Conservation (phyloP, 2,888 invertebrate genomes). For the Calliscelio sp. region DNA sequence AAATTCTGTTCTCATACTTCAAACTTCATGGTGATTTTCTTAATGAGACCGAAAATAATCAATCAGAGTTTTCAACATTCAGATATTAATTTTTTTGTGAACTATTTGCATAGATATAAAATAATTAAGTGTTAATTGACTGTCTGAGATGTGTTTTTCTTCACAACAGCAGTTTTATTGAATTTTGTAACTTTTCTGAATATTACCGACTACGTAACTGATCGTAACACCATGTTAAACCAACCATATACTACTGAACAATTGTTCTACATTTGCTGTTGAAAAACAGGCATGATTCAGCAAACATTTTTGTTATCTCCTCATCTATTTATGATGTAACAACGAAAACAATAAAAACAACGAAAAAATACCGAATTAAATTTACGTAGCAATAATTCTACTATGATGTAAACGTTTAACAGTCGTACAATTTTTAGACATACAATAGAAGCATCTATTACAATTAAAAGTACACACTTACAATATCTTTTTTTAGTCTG, state of each 20-base stretch:
- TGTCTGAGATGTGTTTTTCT: too few species aligned
- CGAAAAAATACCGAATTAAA: slow-evolving; percentile 15
- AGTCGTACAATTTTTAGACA: neutral
- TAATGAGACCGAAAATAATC: too few species aligned
- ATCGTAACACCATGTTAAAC: slow-evolving; percentile 40
- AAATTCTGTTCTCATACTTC: too few species aligned
- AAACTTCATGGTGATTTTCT: too few species aligned
- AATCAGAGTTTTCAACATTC: too few species aligned
- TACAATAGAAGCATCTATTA: neutral
- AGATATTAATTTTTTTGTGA: too few species aligned
- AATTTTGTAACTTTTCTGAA: slow-evolving; percentile 35
- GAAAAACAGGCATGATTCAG: slow-evolving; percentile 57
- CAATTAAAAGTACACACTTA: too few species aligned
- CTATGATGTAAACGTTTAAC: slow-evolving; percentile 15
- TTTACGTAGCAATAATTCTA: slow-evolving; percentile 24
- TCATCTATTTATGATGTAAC: slow-evolving; percentile 59
- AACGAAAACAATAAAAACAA: slow-evolving; percentile 41
- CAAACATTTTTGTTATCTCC: slow-evolving; percentile 42
- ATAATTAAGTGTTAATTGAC: too few species aligned
- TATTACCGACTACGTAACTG: slow-evolving; percentile 34
- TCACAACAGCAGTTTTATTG: too few species aligned
- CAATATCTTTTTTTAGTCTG: too few species aligned
- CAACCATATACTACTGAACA: slow-evolving; percentile 51
- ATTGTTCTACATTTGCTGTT: slow-evolving; percentile 51
- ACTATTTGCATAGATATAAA: too few species aligned